Percentiles rank a stretch among this genome's conserved stretches.
These are phyloP conservation scores for Limenitis camilla DNA, from an alignment of 2,888 invertebrate species.

Conservation along the genomic window DNA sequence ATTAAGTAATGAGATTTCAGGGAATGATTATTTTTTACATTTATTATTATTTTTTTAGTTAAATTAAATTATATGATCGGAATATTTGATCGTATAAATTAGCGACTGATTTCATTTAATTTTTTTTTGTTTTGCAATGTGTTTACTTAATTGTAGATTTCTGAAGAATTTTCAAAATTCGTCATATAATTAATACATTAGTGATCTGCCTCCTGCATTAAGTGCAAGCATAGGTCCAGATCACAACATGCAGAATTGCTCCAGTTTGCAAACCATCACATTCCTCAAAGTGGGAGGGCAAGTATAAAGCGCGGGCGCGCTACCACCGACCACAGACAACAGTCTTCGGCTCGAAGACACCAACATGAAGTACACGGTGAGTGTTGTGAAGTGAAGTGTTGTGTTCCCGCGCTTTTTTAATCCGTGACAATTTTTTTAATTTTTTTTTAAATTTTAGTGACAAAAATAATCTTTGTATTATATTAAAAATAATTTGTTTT, in stretches of 20 bases:
- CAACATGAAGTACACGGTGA: conserved; percentile 73
- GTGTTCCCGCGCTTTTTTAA: conserved; percentile 10
- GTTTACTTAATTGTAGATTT: too few species aligned
- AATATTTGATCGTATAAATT: too few species aligned
- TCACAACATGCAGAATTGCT: conserved; percentile 12
- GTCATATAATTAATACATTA: background rate
- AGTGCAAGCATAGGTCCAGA: conserved; percentile 10
- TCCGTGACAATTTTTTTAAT: background rate
- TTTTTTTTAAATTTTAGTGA: background rate
- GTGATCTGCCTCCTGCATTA: conserved; percentile 1
- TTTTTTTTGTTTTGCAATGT: too few species aligned
- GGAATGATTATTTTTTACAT: too few species aligned
- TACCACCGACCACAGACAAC: conserved; percentile 49
- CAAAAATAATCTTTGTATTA: background rate
- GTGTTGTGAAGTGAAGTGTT: conserved; percentile 38
- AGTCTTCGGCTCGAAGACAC: conserved; percentile 71
- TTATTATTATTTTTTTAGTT: too few species aligned
- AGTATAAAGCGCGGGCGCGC: conserved; percentile 52
- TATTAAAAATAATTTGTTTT: too few species aligned
- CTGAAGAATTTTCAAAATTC: too few species aligned
- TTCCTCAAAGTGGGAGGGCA: conserved; percentile 66
- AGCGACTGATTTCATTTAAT: too few species aligned
- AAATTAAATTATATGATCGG: too few species aligned
- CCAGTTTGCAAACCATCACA: conserved; percentile 31
- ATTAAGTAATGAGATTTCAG: too few species aligned